A percentile compares a stretch with the other conserved stretches of the same genome.
phyloP scores from a whole-genome alignment of 2,113 vertebrate species.

The Zingel zingel region DNA sequence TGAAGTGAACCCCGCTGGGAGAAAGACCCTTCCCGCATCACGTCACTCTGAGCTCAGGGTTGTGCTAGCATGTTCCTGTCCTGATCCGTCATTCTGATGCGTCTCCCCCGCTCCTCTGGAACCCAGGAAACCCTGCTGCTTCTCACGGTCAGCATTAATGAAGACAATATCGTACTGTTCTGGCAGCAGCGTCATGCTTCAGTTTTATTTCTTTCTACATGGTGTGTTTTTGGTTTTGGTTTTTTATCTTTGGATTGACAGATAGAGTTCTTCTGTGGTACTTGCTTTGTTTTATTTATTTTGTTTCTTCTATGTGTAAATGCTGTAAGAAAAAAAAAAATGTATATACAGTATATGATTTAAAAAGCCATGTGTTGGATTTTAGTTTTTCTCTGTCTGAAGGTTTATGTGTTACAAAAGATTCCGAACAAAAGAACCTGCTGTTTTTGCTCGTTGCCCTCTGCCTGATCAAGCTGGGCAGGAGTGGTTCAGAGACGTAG shows the following conservation, averaged over 20 bases:
- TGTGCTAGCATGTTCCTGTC: conserved; percentile 59
- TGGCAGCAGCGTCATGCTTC: conserved; percentile 36
- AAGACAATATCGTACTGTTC: conserved; percentile 35
- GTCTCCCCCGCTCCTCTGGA: conserved; percentile 14
- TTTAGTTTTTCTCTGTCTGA: conserved; percentile 65
- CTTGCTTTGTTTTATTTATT: conserved; percentile 37
- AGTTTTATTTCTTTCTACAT: conserved; percentile 37
- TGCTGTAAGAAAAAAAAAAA: conserved; percentile 67
- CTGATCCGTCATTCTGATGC: not conserved
- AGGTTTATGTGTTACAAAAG: conserved; percentile 54
- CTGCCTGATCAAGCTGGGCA: conserved; percentile 46
- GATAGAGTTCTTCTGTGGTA: conserved; percentile 64
- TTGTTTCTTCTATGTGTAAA: conserved; percentile 65
- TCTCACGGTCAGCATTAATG: conserved; percentile 43
- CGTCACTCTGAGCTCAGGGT: conserved; percentile 30
- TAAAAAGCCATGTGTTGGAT: conserved; percentile 42
- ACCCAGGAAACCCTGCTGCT: conserved; percentile 32
- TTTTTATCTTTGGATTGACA: conserved; percentile 47
- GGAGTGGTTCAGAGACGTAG: conserved; percentile 51
- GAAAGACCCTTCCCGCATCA: not conserved
- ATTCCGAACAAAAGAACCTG: conserved; percentile 20
- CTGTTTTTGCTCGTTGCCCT: conserved; percentile 40
- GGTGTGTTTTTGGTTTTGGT: conserved; percentile 21
- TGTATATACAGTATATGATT: conserved; percentile 69
- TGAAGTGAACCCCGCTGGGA: conserved; percentile 44